A percentile compares a stretch with the other conserved stretches of the same genome.
Evolutionary conservation across 2,888 invertebrate genomes (phyloP).

Genomic region (Eristalis arbustorum): DNA sequence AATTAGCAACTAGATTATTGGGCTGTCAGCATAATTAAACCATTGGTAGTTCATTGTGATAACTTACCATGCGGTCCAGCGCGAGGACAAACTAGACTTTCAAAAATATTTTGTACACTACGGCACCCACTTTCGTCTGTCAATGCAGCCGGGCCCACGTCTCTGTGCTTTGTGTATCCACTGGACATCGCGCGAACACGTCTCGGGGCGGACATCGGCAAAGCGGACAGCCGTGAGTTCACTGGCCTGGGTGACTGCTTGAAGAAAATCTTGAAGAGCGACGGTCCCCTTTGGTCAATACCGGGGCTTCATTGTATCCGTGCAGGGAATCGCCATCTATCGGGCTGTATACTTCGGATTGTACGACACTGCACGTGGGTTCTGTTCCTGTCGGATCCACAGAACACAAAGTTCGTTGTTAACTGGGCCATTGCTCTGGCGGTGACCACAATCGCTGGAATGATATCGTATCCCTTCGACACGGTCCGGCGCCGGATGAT

Average conservation of each 20-base stretch:
- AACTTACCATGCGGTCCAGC: too few species aligned
- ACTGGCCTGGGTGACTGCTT: constrained; percentile 91
- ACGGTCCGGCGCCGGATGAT: constrained; percentile 96
- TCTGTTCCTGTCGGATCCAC: constrained; percentile 88
- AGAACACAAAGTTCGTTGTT: constrained; percentile 58
- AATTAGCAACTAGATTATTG: too few species aligned
- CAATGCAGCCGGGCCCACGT: constrained; percentile 94
- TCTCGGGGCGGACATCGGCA: constrained; percentile 89
- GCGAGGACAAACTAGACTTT: too few species aligned
- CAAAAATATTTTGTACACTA: too few species aligned
- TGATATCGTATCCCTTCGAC: constrained; percentile 96
- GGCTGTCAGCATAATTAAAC: too few species aligned
- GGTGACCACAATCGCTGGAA: constrained; percentile 91
- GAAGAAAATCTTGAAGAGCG: constrained; percentile 89
- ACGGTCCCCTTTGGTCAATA: constrained; percentile 84
- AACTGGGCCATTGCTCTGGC: constrained; percentile 71
- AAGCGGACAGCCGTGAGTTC: constrained; percentile 89
- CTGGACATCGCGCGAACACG: constrained; percentile 95
- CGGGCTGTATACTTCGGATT: constrained; percentile 95
- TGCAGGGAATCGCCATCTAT: constrained; percentile 93
- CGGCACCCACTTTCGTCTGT: constrained; percentile 93
- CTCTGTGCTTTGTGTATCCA: constrained; percentile 94
- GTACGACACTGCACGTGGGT: constrained; percentile 94
- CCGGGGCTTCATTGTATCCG: constrained; percentile 70
- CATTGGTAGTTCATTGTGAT: too few species aligned